phyloP scores from a whole-genome alignment of 1,140 invertebrate species.

The Brachionus asplanchnoidis region DNA sequence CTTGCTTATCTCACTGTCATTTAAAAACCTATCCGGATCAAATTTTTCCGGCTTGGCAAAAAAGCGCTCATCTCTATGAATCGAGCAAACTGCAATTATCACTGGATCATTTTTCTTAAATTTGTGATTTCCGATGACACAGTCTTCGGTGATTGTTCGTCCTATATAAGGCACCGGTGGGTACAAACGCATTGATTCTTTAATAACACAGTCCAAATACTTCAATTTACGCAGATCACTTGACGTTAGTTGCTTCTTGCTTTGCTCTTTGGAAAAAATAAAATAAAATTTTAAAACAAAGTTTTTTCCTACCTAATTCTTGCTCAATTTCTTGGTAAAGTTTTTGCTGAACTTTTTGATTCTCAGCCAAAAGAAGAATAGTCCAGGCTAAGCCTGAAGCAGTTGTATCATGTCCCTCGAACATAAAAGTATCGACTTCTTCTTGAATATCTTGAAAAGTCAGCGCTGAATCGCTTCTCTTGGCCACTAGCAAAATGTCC shows the following conservation, averaged over 20 bases:
- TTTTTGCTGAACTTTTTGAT: conserved; percentile 63
- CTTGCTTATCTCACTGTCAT: conserved; percentile 68
- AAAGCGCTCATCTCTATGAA: conserved; percentile 69
- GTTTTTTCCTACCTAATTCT: conserved; percentile 64
- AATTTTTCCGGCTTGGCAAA: conserved; percentile 76
- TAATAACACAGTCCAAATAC: conserved; percentile 68
- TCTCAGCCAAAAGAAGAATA: conserved; percentile 56
- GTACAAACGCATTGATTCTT: conserved; percentile 68
- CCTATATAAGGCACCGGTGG: conserved; percentile 79
- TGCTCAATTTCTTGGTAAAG: conserved; percentile 71
- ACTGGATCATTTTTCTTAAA: not conserved
- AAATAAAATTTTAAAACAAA: not conserved
- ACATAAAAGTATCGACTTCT: conserved; percentile 78
- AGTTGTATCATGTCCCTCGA: conserved; percentile 85
- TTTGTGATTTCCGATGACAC: conserved; percentile 51
- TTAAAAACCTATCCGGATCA: conserved; percentile 83
- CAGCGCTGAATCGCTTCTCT: conserved; percentile 71
- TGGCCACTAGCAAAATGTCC: conserved; percentile 78
- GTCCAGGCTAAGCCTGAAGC: conserved; percentile 57
- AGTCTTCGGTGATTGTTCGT: conserved; percentile 66
- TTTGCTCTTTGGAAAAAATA: conserved; percentile 20
- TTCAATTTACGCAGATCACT: conserved; percentile 66
- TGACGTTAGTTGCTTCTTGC: conserved; percentile 65
- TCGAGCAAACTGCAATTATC: conserved; percentile 38
- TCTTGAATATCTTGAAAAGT: conserved; percentile 79